Evolutionary conservation across 2,797 vertebrate genomes (phyloP), one percentile per base, ranked within the genome.

Genomic region (Helostoma temminkii): DNA sequence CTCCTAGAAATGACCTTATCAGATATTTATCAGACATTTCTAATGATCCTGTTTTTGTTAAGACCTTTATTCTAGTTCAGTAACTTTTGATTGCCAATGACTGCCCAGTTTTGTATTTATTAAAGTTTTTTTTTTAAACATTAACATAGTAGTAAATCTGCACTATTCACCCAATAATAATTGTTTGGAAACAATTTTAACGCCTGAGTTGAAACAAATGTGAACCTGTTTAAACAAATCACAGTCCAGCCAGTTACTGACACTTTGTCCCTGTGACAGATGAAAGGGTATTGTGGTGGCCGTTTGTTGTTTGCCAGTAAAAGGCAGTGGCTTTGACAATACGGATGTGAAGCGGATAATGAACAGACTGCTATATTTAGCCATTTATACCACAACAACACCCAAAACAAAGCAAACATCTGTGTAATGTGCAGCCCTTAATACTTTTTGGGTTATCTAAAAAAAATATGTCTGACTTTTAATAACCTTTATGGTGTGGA

Each of bases 271-370:
- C 57, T 30, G 54, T 54, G 43, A 50, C 71, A 74, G 74, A 76
- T 85, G 76, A 60, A 34, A 26, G 39, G n/a, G 42, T 47, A 12
- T 63, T 69, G 78, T 78, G 19, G 19, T 11, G 49, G 34, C 46
- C 66, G 81, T 72, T 75, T 77, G 77, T 76, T 64, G 45, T 48
- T 52, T 58, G 62, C 70, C 45, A 45, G 50, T 61, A 28, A 57
- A 65, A 82, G 39, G 50, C 66, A 80, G 47, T 36, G 37, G 63
- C 55, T 74, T 46, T 60, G 63, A 76, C 64, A 36, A 39, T 30
- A 69, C 46, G 36, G 45, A 72, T 32, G 58, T 52, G 25, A 64
- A 19, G 39, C 46, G 39, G 34, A 10, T 68, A 42, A 69, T 66
- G 73, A 74, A 67, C 49, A 16, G 62, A 65, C 21, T 21, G 41